Evolutionary conservation across 2,888 invertebrate genomes (phyloP), one percentile per base, ranked within the genome.

Genomic region (Anodontia alba): DNA sequence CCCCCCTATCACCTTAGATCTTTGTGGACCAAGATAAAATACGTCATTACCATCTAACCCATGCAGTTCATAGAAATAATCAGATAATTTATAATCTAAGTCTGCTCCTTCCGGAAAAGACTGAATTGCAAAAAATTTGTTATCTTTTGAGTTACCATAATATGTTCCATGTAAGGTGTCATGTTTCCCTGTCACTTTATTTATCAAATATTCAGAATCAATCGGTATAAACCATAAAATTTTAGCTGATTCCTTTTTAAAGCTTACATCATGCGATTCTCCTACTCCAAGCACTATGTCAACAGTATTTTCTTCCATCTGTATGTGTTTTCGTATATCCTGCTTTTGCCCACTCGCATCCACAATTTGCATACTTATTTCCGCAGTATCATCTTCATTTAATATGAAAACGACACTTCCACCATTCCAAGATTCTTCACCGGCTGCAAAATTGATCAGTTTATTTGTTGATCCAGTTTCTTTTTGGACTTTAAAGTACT

Each of bases 351-450:
- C 38, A 8, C 12, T 23, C 1, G 51, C 51, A 72, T 72, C 54
- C 1, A 72, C 57, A 33, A 31, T 72, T 54, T 42, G 51, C 72
- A 72, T 72, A 3, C 38, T 51, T 33, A 72, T 38, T 23, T 46
- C 17, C 5, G 72, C 72, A 12, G 36, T 72, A n/a, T 72, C 51
- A 23, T 72, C 72, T 31, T 72, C 72, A 36, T 36, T 51, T n/a
- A 72, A 10, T 20, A 38, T 26, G 23, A 72, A 72, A n/a, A 72
- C 38, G 17, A 72, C 46, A 23, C 38, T 54, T 36, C 72, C 72
- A 1, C 72, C 72, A 54, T 72, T 72, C 72, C 72, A 72, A n/a
- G 72, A 72, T 26, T 54, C 72, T 36, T 72, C 72, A 26, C 72
- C 72, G 10, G 54, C 26, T 33, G 54, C 54, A 51, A 72, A 54